Evolutionary conservation across 2,797 vertebrate species (phyloP).

Genomic region (Odontamblyopus rebecca): DNA sequence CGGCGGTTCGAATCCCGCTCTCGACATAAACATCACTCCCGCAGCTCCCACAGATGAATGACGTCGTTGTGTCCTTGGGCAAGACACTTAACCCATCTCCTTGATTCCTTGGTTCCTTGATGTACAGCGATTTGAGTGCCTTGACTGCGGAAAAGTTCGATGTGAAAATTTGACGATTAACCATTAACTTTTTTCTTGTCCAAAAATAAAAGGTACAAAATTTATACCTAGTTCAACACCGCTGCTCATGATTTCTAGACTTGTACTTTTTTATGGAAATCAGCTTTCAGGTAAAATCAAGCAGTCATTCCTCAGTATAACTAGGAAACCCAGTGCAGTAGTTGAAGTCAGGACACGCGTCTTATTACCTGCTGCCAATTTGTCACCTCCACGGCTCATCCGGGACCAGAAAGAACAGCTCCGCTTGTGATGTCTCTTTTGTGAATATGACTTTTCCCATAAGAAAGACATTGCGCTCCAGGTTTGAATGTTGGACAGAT

Average conservation of each 20-base stretch:
- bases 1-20: too few species aligned
- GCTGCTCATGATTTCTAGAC: not conserved
- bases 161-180: too few species aligned
- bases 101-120: too few species aligned
- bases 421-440: conserved; percentile 33
- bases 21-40: too few species aligned
- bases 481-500: conserved; percentile 46
- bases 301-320: not conserved
- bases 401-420: conserved; percentile 30
- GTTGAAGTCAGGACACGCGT: conserved; percentile 15
- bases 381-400: conserved; percentile 17
- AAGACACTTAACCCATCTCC: too few species aligned
- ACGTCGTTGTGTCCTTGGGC: too few species aligned
- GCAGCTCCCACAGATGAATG: too few species aligned
- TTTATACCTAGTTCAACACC: not conserved
- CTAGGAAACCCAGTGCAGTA: not conserved
- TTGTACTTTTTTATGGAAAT: not conserved
- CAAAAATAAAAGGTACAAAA: too few species aligned
- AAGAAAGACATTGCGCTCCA: conserved; percentile 15
- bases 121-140: too few species aligned
- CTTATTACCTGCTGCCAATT: conserved; percentile 14
- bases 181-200: too few species aligned
- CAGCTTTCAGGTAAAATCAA: not conserved
- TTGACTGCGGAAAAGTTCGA: too few species aligned
- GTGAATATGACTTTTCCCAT: conserved; percentile 29